A percentile compares a stretch with the other conserved stretches of the same genome.
Conservation (phyloP, 2,797 vertebrate genomes). For the Tokudaia tokunoshimensis region DNA sequence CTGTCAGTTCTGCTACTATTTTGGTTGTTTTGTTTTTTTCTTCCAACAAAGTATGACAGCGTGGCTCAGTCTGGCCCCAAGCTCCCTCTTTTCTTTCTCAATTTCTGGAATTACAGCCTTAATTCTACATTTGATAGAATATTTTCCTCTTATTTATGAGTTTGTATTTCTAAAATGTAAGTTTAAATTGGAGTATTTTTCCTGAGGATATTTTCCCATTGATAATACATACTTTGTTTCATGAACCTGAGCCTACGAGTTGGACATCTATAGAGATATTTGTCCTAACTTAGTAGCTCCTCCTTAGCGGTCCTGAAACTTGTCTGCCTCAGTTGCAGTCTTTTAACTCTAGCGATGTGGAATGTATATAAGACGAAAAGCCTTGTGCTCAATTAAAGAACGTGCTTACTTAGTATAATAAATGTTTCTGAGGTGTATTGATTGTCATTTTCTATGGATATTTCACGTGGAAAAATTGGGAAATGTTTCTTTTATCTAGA, state of each 20-base stretch:
- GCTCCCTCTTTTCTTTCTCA: neutral
- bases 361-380: neutral
- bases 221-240: slow-evolving; percentile 1
- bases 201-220: neutral
- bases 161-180: neutral
- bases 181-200: neutral
- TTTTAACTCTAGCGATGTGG: neutral
- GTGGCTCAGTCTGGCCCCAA: neutral
- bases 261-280: neutral
- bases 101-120: neutral
- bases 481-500: slow-evolving; percentile 51
- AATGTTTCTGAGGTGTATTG: neutral
- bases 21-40: neutral
- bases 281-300: neutral
- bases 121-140: neutral
- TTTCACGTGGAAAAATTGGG: neutral
- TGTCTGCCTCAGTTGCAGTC: neutral
- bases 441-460: neutral
- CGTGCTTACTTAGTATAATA: neutral
- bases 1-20: neutral
- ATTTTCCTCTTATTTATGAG: neutral
- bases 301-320: neutral
- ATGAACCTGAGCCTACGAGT: neutral
- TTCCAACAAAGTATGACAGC: neutral
- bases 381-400: neutral